Evolutionary conservation across 2,113 vertebrate species (phyloP).

Genomic region (Pomatostomus ruficeps): DNA sequence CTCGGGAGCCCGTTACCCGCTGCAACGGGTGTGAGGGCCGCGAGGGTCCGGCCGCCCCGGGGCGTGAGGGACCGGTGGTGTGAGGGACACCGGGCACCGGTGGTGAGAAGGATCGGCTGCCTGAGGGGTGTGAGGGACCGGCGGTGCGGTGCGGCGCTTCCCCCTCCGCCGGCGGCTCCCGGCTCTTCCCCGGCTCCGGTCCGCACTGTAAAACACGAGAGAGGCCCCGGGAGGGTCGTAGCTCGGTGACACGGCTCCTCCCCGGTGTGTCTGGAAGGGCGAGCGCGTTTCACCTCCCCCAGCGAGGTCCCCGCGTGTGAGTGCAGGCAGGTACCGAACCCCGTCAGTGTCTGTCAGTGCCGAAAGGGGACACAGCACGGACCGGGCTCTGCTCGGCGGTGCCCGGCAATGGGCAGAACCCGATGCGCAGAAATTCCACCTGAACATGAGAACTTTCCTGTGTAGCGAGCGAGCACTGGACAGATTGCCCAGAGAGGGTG

Average conservation of each 20-base stretch:
- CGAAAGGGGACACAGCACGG: neutral
- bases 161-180: neutral
- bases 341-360: fast-evolving
- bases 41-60: neutral
- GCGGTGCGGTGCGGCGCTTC: neutral
- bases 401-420: neutral
- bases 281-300: neutral
- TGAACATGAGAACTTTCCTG: neutral
- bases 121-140: neutral
- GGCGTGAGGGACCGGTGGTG: neutral
- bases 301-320: neutral
- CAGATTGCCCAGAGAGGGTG: neutral
- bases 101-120: neutral
- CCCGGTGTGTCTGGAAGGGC: neutral
- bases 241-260: neutral
- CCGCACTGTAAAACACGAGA: neutral
- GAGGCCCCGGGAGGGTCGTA: neutral
- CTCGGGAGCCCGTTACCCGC: neutral
- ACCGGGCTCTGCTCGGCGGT: neutral
- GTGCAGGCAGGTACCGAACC: neutral
- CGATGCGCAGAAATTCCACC: neutral
- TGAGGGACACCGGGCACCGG: neutral
- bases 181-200: neutral
- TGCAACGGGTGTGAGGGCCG: neutral
- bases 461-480: neutral